phyloP scores from a whole-genome alignment of 2,113 vertebrate species.

The Dipodomys stephensi region DNA sequence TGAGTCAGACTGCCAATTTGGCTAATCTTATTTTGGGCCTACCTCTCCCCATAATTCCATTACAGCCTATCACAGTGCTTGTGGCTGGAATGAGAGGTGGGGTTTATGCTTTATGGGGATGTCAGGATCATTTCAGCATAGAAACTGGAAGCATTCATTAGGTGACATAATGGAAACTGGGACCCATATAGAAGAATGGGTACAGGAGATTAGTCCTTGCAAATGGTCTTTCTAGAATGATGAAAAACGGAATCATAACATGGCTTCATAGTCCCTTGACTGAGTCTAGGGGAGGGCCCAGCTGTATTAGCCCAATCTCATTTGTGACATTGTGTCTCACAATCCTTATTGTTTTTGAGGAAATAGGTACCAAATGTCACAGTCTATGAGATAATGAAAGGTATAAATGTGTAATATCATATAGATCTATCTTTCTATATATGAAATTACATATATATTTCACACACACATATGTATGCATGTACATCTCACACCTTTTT shows the following conservation, averaged over 20 bases:
- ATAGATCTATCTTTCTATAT: too few species aligned
- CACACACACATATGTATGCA: neutral
- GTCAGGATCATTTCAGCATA: neutral
- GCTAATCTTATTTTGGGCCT: conserved; percentile 36
- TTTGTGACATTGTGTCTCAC: too few species aligned
- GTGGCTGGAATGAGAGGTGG: neutral
- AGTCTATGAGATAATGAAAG: conserved; percentile 9
- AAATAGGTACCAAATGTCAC: neutral
- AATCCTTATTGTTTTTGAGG: neutral
- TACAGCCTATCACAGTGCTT: neutral
- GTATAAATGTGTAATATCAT: conserved; percentile 58
- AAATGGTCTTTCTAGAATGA: neutral
- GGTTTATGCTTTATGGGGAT: neutral
- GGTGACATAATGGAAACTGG: neutral
- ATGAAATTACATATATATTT: too few species aligned
- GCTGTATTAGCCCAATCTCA: neutral
- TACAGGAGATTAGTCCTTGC: neutral
- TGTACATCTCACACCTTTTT: too few species aligned
- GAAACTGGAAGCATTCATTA: neutral
- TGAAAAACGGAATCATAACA: neutral
- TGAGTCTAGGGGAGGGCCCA: neutral
- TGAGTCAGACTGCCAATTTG: conserved; percentile 24
- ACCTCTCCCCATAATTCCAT: neutral
- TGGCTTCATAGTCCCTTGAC: neutral
- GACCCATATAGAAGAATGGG: neutral